These are phyloP conservation scores for Sarcophaga carnaria DNA, from an alignment of 2,888 invertebrate species.

Conservation along the genomic window DNA sequence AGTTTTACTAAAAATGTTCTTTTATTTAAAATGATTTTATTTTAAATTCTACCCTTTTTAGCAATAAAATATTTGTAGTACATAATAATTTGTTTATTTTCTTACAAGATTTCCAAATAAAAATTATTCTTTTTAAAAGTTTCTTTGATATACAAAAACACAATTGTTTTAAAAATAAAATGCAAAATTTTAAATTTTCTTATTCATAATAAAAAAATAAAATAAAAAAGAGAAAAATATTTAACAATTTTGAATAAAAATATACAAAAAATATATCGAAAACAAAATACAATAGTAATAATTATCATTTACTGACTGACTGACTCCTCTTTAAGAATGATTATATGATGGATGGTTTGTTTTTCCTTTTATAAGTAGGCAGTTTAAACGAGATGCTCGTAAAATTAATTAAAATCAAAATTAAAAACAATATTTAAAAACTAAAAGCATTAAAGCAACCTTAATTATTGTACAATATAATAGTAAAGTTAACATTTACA, in stretches of 20 bases:
- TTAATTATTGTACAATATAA: not conserved
- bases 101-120: constrained; percentile 20
- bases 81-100: constrained; percentile 3
- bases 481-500: constrained; percentile 2
- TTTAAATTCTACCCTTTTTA: not conserved
- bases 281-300: not conserved
- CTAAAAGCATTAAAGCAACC: constrained; percentile 5
- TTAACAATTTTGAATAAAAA: constrained; percentile 14
- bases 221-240: not conserved
- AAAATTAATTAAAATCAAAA: constrained; percentile 12
- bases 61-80: not conserved
- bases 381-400: constrained; percentile 48
- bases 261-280: not conserved
- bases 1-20: no score
- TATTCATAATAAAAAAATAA: not conserved
- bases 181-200: not conserved
- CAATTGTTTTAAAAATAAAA: constrained; percentile 13
- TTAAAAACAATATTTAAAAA: constrained; percentile 24
- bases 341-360: constrained; percentile 18
- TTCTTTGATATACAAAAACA: constrained; percentile 31
- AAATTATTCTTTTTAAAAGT: constrained; percentile 36
- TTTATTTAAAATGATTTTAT: no score
- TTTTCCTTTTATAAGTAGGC: constrained; percentile 41
- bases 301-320: not conserved
- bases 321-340: constrained; percentile 16